Conservation (phyloP, 1,140 invertebrate genomes). For the Meloidogyne floridensis region DNA sequence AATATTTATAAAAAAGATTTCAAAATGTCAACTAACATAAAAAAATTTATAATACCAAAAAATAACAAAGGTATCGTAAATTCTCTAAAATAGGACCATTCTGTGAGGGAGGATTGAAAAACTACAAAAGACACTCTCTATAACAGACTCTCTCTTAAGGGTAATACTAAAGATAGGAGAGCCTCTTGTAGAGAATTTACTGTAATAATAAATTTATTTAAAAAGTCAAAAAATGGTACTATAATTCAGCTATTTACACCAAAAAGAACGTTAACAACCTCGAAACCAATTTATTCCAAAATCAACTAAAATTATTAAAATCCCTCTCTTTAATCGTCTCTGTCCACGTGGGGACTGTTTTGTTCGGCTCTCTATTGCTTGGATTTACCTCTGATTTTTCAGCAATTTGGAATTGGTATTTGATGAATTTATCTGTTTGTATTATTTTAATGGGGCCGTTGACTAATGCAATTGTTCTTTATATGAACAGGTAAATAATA, state of each 20-base stretch:
- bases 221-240: conserved; percentile 3
- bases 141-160: no score
- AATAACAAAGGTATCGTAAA: no score
- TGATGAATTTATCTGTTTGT: conserved; percentile 3
- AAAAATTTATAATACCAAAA: no score
- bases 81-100: no score
- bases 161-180: no score
- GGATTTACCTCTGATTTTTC: neutral
- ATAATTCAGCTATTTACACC: neutral
- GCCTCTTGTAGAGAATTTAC: no score
- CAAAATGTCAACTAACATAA: neutral
- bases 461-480: neutral
- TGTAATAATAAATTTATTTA: no score
- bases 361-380: neutral
- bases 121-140: no score
- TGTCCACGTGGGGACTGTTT: neutral
- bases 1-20: neutral
- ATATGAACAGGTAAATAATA: neutral
- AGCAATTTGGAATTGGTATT: neutral
- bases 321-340: neutral
- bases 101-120: no score
- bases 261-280: neutral
- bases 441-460: neutral
- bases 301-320: conserved; percentile 5
- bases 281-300: neutral